Conservation (phyloP, 2,888 invertebrate species). For the Eupithecia dodoneata region DNA sequence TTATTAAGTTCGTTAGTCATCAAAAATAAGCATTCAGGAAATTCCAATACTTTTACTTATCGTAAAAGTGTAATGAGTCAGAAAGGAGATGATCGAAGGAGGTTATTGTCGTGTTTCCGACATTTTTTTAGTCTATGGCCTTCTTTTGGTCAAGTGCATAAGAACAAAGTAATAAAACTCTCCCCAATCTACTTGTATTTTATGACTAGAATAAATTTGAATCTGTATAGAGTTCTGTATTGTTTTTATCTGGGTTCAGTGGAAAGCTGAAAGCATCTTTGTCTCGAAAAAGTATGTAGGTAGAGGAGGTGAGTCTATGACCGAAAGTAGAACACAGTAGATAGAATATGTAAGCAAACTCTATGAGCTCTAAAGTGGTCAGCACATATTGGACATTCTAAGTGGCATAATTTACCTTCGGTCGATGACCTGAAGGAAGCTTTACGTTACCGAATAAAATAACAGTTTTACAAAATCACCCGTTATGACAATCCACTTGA, state of each 20-base stretch:
- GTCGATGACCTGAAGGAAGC: conserved; percentile 38
- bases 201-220: neutral
- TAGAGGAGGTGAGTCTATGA: neutral
- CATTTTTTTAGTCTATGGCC: neutral
- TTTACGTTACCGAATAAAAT: conserved; percentile 34
- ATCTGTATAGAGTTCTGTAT: neutral
- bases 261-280: neutral
- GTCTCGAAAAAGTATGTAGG: neutral
- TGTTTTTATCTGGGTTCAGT: neutral
- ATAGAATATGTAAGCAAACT: conserved; percentile 1
- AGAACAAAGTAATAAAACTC: neutral
- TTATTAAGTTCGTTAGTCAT: conserved; percentile 34
- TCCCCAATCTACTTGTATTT: neutral
- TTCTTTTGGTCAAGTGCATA: neutral
- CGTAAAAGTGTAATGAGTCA: conserved; percentile 10
- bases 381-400: conserved; percentile 37
- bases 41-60: conserved; percentile 13
- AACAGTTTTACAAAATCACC: conserved; percentile 31
- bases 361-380: conserved; percentile 28
- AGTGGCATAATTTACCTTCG: conserved; percentile 38
- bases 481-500: conserved; percentile 27
- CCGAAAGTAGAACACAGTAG: neutral
- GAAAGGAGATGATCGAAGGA: neutral
- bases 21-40: conserved; percentile 14
- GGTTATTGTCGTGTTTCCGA: neutral